phyloP scores from a whole-genome alignment of 2,888 invertebrate species.

The Mimumesa dahlbomi region DNA sequence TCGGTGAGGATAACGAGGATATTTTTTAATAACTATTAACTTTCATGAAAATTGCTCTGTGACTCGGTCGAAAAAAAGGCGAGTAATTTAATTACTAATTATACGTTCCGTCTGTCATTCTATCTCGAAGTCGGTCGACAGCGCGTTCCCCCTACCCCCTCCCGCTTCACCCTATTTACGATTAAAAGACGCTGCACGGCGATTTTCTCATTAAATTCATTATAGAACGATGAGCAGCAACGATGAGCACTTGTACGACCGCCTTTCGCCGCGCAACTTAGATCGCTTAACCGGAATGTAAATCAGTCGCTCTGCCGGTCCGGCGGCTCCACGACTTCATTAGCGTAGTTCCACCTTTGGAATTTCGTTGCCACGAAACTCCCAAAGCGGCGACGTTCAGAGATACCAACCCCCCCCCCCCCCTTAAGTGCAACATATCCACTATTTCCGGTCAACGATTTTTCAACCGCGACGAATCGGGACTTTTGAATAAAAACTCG shows the following conservation, averaged over 20 bases:
- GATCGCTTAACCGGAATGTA: constrained; percentile 54
- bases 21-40: too few relatives aligned
- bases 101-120: constrained; percentile 36
- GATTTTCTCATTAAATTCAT: constrained; percentile 61
- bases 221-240: constrained; percentile 52
- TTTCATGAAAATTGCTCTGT: constrained; percentile 15
- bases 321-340: constrained; percentile 43
- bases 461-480: too few relatives aligned
- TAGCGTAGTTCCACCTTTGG: constrained; percentile 32
- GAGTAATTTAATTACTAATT: constrained; percentile 49
- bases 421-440: too few relatives aligned
- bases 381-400: too few relatives aligned
- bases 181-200: constrained; percentile 36
- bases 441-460: constrained; percentile 7
- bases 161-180: constrained; percentile 11
- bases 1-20: too few relatives aligned
- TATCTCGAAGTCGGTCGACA: constrained; percentile 19
- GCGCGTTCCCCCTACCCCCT: neutral
- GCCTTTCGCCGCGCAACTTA: constrained; percentile 38
- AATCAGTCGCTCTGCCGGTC: constrained; percentile 43
- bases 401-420: too few relatives aligned
- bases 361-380: constrained; percentile 30
- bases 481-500: too few relatives aligned
- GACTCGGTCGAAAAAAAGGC: constrained; percentile 2
- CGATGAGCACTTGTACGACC: constrained; percentile 30